A percentile compares a stretch with the other conserved stretches of the same genome.
These are phyloP conservation scores for Andinoacara biseriatus DNA, from an alignment of 2,113 vertebrate genomes.

Conservation along the genomic window DNA sequence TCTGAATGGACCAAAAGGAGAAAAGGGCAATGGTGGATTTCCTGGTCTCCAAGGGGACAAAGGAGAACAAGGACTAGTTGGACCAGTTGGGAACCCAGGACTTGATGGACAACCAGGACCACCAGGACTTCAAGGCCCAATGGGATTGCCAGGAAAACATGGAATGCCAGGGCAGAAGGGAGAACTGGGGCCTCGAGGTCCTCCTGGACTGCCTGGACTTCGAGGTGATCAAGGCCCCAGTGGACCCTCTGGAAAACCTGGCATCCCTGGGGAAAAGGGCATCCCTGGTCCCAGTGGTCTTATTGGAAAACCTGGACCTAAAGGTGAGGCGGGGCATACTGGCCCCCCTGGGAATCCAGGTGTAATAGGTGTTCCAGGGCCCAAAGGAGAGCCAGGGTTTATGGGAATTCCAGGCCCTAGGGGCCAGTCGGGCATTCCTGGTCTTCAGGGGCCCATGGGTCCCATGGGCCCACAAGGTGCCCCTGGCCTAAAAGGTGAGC, in stretches of 20 bases:
- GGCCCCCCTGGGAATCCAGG: constrained; percentile 91
- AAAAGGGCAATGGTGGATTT: constrained; percentile 87
- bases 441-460: constrained; percentile 91
- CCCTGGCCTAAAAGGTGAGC: constrained; percentile 90
- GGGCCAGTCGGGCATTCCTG: constrained; percentile 93
- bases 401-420: constrained; percentile 88
- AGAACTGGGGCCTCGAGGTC: constrained; percentile 88
- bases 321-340: constrained; percentile 90
- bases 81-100: constrained; percentile 85
- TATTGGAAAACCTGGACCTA: constrained; percentile 89
- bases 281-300: constrained; percentile 86
- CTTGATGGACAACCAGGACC: constrained; percentile 85
- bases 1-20: constrained; percentile 88
- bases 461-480: constrained; percentile 94
- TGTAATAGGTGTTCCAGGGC: constrained; percentile 80
- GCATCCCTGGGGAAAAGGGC: constrained; percentile 90
- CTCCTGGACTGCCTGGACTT: constrained; percentile 88
- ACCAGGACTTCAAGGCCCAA: constrained; percentile 89
- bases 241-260: constrained; percentile 88
- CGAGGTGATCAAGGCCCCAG: constrained; percentile 89
- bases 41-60: constrained; percentile 88
- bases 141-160: constrained; percentile 93
- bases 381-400: constrained; percentile 89
- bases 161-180: constrained; percentile 90
- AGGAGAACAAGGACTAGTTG: constrained; percentile 87